Evolutionary conservation across 2,797 vertebrate species (phyloP), one percentile per base, ranked within the genome.

Genomic region (Hoplostethus mediterraneus): DNA sequence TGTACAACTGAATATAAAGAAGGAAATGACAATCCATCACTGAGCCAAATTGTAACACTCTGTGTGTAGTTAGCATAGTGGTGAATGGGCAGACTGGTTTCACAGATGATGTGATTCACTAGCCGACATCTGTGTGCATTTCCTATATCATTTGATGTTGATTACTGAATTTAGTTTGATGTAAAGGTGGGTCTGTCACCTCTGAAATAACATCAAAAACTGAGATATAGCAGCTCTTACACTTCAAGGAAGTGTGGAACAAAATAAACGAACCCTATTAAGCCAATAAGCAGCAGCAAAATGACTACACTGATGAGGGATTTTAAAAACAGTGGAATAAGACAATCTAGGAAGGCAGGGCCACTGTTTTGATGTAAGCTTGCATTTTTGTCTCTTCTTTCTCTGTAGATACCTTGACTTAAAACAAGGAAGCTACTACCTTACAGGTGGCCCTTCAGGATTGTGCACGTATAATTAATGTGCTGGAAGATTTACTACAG

Each of bases 401-500:
- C 52, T 79, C 70, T 54, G 71, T 6, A 30, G 54, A 71, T 55
- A 13, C 57, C n/a, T 56, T 42, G 17, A 44, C 67, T 80, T 73
- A 25, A 75, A 77, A 77, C 56, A 49, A 60, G 45, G 63, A 69
- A 47, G 67, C 74, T 58, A 52, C 66, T 67, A 64, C 48, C 60
- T 28, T 56, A 67, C 63, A 74, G 67, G 57, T 73, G 62, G 60
- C 74, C 75, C 58, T 55, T 74, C 59, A 70, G 51, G 60, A 68
- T 33, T 56, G 52, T 61, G 67, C 65, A 66, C 58, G 67, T 75
- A 58, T 81, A 81, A 71, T 85, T 80, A 79, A 75, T 62, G 53
- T 64, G 58, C 55, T 79, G 62, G 64, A 79, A 80, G 30, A 69
- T 82, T 84, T 74, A 86, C 69, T 55, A 71, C 60, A 76, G 77